phyloP scores from a whole-genome alignment of 2,888 invertebrate genomes.

The Hyalella azteca region DNA sequence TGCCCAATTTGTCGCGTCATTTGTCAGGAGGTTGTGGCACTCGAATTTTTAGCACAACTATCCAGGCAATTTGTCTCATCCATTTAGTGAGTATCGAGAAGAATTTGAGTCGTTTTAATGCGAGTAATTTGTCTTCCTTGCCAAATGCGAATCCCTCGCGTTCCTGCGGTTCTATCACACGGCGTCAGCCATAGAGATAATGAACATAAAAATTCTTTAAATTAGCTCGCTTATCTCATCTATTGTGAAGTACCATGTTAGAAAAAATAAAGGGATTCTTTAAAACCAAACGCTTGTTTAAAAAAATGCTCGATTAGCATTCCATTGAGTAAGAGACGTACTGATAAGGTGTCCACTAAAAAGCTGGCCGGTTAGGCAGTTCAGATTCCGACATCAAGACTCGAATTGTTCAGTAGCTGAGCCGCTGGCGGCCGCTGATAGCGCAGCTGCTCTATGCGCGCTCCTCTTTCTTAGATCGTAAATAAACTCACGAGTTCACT shows the following conservation, averaged over 20 bases:
- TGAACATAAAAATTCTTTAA: slow-evolving; percentile 32
- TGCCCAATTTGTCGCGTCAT: slow-evolving; percentile 33
- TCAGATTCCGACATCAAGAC: too few species aligned
- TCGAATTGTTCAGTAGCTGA: not conserved
- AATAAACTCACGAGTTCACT: too few species aligned
- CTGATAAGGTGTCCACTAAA: not conserved
- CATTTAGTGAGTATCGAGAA: slow-evolving; percentile 11
- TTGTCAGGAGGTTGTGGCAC: slow-evolving; percentile 23
- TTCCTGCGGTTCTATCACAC: slow-evolving; percentile 21
- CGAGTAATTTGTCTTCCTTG: slow-evolving; percentile 19
- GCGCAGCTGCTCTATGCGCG: too few species aligned
- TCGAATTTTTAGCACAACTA: slow-evolving; percentile 31
- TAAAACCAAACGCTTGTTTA: not conserved
- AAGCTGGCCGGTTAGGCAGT: not conserved
- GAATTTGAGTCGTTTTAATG: slow-evolving; percentile 6
- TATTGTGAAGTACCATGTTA: slow-evolving; percentile 36
- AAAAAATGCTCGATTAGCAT: slow-evolving; percentile 22
- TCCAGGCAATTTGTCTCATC: slow-evolving; percentile 36
- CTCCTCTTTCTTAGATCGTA: too few species aligned
- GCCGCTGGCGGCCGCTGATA: not conserved
- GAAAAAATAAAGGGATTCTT: not conserved
- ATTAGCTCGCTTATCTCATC: slow-evolving; percentile 30
- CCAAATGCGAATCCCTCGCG: not conserved
- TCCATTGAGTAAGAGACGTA: not conserved
- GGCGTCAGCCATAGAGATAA: slow-evolving; percentile 18